Base-by-base conservation (phyloP, 30 jellyfish, hydroid and myxozoan genomes). In the Cassiopea xamachana region DNA sequence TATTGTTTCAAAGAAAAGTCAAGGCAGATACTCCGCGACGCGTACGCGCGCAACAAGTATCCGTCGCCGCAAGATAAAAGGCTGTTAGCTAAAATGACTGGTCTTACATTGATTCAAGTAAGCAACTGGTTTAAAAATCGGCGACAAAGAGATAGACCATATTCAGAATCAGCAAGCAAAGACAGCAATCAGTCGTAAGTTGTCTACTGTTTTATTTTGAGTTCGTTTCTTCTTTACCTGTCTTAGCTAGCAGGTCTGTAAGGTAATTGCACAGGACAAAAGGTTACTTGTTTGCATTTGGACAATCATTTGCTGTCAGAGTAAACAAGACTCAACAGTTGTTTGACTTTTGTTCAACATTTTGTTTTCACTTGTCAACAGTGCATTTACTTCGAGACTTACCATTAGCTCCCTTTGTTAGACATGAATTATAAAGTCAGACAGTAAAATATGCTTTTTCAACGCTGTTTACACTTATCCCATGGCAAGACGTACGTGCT, bases 121-220 rank as follows among this genome's bases (percentile, higher is more conserved):
- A 89, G 96, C 84, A 96, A 96, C 68, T 96, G 99, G 99, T 96
- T 96, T 69, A 96, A 96, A 84, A 96, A 96, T 87, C 68, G 98
- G 75, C 74, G 99, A 73, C 99, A 96, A 91, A 60, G 99, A 55
- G 99, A 95, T 75, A 84, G 97, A 59, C 97, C 98, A n/a, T 89
- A 67, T 50, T 75, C 95, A 12, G 97, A 87, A 50, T 69, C 86
- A 45, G 96, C 82, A 44, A 74, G 69, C 86, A 89, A 82, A 50
- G 96, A 89, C 1, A 69, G 46, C 19, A 79, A 60, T 55, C 58
- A 48, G 61, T 50, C 92, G 95, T 88, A 48, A 78, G 90, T 79
- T 68, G 15, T 46, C 17, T 77, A 46, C 44, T 19, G 1, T 46
- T 72, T n/a, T 6, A 12, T 3, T 74, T 7, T 48, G 9, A 19